Conservation (phyloP, 2,113 vertebrate species). For the Sinocyclocheilus maitianheensis region DNA sequence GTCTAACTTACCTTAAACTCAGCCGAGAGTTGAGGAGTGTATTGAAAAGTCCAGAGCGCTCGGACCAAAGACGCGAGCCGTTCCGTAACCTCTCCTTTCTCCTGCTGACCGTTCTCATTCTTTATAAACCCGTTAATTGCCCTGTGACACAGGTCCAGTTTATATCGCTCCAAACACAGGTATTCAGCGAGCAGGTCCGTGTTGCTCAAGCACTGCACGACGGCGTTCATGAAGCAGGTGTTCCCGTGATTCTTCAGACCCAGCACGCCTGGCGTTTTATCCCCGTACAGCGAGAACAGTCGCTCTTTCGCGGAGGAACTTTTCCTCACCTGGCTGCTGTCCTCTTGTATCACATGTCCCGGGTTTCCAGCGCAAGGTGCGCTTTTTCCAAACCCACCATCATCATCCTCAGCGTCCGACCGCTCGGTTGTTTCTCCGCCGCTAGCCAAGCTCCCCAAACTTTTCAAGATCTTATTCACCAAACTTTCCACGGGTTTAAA, state of each 20-base stretch:
- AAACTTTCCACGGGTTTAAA: conserved; percentile 88
- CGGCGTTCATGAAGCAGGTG: conserved; percentile 99
- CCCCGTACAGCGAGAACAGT: conserved; percentile 57
- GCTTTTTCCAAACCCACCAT: conserved; percentile 70
- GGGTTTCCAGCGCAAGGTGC: conserved; percentile 67
- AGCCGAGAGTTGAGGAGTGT: conserved; percentile 95
- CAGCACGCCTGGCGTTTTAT: conserved; percentile 86
- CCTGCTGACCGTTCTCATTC: conserved; percentile 67
- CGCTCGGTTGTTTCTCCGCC: conserved; percentile 80
- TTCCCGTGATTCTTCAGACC: conserved; percentile 97
- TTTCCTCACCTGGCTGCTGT: conserved; percentile 63
- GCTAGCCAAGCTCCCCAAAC: conserved; percentile 86
- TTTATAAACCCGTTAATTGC: conserved; percentile 69
- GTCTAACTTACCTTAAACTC: conserved; percentile 88
- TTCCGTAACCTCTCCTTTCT: conserved; percentile 89
- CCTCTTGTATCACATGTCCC: conserved; percentile 63
- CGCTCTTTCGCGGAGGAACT: conserved; percentile 36
- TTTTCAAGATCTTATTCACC: conserved; percentile 88
- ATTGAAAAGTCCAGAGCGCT: conserved; percentile 96
- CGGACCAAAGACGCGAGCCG: conserved; percentile 94
- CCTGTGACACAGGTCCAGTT: conserved; percentile 66
- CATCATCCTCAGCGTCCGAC: conserved; percentile 74
- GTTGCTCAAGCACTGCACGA: conserved; percentile 98
- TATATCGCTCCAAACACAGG: conserved; percentile 88
- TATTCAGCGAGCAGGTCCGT: conserved; percentile 97